Conservation (phyloP, 2,888 invertebrate genomes). For the Yponomeuta sedellus region DNA sequence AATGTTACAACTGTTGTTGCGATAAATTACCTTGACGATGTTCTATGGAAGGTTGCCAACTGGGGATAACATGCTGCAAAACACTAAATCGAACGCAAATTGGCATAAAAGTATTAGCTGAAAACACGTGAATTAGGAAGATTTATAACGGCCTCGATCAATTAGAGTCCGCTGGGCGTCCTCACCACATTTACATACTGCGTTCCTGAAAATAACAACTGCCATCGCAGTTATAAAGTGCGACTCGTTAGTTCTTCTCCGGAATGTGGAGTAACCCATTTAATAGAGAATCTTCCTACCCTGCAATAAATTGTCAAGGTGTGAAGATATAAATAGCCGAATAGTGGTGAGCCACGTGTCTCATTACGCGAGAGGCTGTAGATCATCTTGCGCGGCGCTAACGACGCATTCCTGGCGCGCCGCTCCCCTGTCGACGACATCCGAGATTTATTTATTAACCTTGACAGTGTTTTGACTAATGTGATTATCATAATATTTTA, state of each 20-base stretch:
- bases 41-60: too few relatives aligned
- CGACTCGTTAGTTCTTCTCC: not conserved
- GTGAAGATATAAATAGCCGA: not conserved
- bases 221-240: not conserved
- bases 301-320: not conserved
- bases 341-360: not conserved
- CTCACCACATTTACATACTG: slow-evolving; percentile 8
- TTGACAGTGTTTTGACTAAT: slow-evolving; percentile 6
- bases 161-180: slow-evolving; percentile 23
- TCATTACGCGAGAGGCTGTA: not conserved
- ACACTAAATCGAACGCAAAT: not conserved
- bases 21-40: too few relatives aligned
- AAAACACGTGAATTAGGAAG: slow-evolving; percentile 25
- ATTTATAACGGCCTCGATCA: slow-evolving; percentile 31
- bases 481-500: not conserved
- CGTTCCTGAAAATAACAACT: not conserved
- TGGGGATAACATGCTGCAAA: not conserved
- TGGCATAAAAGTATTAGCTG: slow-evolving; percentile 9
- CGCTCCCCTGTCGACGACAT: not conserved
- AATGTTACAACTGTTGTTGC: too few relatives aligned
- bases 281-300: not conserved
- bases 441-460: slow-evolving; percentile 14
- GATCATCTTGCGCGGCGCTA: not conserved
- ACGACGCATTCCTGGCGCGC: slow-evolving; percentile 8
- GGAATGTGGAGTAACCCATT: not conserved